Evolutionary conservation across 2,888 invertebrate species (phyloP).

Genomic region (Lottia scabra): DNA sequence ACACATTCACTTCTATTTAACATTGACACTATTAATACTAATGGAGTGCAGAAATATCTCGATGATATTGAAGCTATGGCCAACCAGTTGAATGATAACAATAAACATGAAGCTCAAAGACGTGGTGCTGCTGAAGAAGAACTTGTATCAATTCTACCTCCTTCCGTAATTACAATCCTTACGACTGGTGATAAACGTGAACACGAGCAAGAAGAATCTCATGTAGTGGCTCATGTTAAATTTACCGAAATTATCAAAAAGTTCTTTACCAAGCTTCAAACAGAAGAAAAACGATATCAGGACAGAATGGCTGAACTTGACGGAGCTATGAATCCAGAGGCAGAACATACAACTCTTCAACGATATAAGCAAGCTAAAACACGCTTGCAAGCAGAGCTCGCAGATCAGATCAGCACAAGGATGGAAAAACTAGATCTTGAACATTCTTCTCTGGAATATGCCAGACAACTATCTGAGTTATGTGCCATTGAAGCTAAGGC

Average conservation of each 20-base stretch:
- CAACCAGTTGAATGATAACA: slow-evolving; percentile 50
- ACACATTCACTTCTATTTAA: slow-evolving; percentile 50
- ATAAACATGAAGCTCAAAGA: slow-evolving; percentile 59
- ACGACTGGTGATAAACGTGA: slow-evolving; percentile 56
- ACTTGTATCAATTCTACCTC: slow-evolving; percentile 53
- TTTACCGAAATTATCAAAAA: slow-evolving; percentile 55
- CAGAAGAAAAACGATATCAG: slow-evolving; percentile 60
- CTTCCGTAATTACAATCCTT: slow-evolving; percentile 59
- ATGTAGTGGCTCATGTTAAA: slow-evolving; percentile 54
- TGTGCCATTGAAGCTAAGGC: slow-evolving; percentile 60
- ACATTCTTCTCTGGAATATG: slow-evolving; percentile 61
- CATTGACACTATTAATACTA: slow-evolving; percentile 46
- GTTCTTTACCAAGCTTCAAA: slow-evolving; percentile 59
- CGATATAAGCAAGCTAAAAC: slow-evolving; percentile 54
- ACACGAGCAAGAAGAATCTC: slow-evolving; percentile 51
- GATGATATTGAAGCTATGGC: slow-evolving; percentile 48
- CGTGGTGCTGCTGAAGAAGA: slow-evolving; percentile 61
- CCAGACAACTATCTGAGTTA: slow-evolving; percentile 57
- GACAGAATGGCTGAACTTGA: slow-evolving; percentile 54
- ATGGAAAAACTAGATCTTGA: slow-evolving; percentile 57
- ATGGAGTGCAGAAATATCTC: slow-evolving; percentile 15
- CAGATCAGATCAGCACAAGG: slow-evolving; percentile 54
- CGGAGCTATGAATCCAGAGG: slow-evolving; percentile 62
- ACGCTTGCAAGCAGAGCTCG: slow-evolving; percentile 59
- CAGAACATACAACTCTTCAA: slow-evolving; percentile 50